Conservation (phyloP, 2,888 invertebrate genomes). For the Lepidochitona cinerea region DNA sequence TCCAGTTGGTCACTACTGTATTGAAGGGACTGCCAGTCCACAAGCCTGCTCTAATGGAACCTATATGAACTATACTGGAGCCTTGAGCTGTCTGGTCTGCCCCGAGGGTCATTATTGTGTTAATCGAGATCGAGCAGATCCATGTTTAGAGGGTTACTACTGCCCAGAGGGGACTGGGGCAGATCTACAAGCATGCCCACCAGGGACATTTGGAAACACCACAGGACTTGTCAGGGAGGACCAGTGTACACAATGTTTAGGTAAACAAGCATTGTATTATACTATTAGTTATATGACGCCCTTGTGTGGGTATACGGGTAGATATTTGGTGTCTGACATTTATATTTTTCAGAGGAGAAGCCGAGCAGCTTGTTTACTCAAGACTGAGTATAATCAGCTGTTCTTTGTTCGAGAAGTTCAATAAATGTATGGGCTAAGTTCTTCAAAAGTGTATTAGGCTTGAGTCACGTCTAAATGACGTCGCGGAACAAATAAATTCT, state of each 20-base stretch:
- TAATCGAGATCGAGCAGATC: slow-evolving; percentile 59
- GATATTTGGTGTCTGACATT: too few relatives aligned
- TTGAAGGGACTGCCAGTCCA: slow-evolving; percentile 48
- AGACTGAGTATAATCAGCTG: too few relatives aligned
- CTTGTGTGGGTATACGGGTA: too few relatives aligned
- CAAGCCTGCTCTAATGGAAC: slow-evolving; percentile 61
- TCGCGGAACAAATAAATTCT: too few relatives aligned
- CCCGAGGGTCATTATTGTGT: slow-evolving; percentile 65
- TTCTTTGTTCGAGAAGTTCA: too few relatives aligned
- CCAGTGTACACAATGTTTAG: slow-evolving; percentile 65
- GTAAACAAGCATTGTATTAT: too few relatives aligned
- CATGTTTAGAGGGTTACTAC: slow-evolving; percentile 62
- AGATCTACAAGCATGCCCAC: slow-evolving; percentile 57
- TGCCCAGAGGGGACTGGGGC: slow-evolving; percentile 67
- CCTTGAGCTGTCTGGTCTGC: slow-evolving; percentile 56
- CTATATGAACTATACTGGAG: slow-evolving; percentile 66
- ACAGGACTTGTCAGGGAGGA: slow-evolving; percentile 48
- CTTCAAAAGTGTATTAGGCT: too few relatives aligned
- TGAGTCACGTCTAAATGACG: too few relatives aligned
- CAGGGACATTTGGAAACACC: slow-evolving; percentile 62
- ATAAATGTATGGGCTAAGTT: too few relatives aligned
- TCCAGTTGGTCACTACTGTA: slow-evolving; percentile 62
- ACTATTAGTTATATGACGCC: too few relatives aligned
- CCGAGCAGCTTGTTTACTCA: too few relatives aligned
- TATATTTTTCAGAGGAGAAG: too few relatives aligned